Conservation (phyloP, 2,797 vertebrate species). For the Molossus alvarezi region DNA sequence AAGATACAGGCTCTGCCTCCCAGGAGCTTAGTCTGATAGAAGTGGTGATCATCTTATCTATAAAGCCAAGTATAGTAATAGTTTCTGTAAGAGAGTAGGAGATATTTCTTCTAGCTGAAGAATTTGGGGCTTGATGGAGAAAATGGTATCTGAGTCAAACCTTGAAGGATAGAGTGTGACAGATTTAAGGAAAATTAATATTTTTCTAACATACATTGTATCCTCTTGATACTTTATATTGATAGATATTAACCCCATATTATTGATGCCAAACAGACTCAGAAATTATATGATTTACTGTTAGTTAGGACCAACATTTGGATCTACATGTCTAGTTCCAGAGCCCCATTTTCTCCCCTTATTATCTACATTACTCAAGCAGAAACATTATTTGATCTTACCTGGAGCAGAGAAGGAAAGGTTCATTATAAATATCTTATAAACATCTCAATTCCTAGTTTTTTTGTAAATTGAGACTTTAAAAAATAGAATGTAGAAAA, state of each 20-base stretch:
- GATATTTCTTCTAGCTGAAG: conserved; percentile 26
- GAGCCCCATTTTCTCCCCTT: neutral
- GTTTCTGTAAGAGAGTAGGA: neutral
- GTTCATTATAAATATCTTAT: neutral
- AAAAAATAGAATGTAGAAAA: conserved; percentile 41
- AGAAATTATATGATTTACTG: conserved; percentile 44
- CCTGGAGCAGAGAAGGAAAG: conserved; percentile 3
- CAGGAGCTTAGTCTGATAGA: neutral
- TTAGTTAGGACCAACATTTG: conserved; percentile 51
- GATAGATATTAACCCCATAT: conserved; percentile 13
- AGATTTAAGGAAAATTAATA: conserved; percentile 40
- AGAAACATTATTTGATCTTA: conserved; percentile 23
- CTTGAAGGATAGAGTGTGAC: neutral
- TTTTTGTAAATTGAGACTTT: conserved; percentile 58
- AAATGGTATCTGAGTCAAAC: neutral
- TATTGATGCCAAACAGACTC: conserved; percentile 11
- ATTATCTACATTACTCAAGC: neutral
- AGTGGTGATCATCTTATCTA: neutral
- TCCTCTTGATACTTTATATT: neutral
- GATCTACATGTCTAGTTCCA: neutral
- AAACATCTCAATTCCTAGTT: conserved; percentile 16
- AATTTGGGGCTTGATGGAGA: neutral
- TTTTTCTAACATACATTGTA: neutral
- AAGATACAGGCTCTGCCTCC: neutral
- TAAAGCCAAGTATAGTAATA: neutral